Evolutionary conservation across 2,888 invertebrate species (phyloP), one percentile per base, ranked within the genome.

Genomic region (Steinernema carpocapsae): DNA sequence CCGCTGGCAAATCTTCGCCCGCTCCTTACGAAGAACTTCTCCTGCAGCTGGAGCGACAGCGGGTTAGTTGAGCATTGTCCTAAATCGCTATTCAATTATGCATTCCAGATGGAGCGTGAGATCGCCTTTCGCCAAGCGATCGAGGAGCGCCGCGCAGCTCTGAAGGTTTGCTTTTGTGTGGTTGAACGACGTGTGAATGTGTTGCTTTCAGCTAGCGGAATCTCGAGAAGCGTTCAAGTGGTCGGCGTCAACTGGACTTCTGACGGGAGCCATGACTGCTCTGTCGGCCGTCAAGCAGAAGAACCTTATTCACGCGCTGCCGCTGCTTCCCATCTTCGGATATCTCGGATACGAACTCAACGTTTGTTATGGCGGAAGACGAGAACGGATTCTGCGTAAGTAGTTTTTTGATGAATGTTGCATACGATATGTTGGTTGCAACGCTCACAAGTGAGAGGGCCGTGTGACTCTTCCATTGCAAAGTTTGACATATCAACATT

Each of bases 101-200:
- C 26, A 46, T 10, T 48, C 56, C 45, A 76, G 74, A 71, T 72
- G 17, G 77, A 77, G 48, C 52, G 77, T 19, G 77, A 76, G 24
- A 46, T 77, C 42, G 77, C 77, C 12, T 22, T 77, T 17, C 29
- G 64, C 17, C 77, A 77, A 73, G 77, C 77, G 29, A 77, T 77
- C 45, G 59, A 51, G 24, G 77, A 77, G 43, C 46, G 77, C 24
- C 73, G 78, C 19, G 78, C 75, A 51, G 77, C 77, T 42, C 71
- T 70, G 24, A 77, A 52, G 46, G 70, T 71, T 75, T 26, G 14
- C 17, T 14, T 72, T 74, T 37, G 29, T 64, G 4, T 3, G 1
- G 2, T 29, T 29, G 17, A 1, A 4, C 32, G 10, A 6, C 17
- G 26, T 64, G 19, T 22, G 1, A 52, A 22, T 12, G 24, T 22